Evolutionary conservation across 2,888 invertebrate species (phyloP), one percentile per base, ranked within the genome.

Genomic region (Eudasyphora cyanicolor): DNA sequence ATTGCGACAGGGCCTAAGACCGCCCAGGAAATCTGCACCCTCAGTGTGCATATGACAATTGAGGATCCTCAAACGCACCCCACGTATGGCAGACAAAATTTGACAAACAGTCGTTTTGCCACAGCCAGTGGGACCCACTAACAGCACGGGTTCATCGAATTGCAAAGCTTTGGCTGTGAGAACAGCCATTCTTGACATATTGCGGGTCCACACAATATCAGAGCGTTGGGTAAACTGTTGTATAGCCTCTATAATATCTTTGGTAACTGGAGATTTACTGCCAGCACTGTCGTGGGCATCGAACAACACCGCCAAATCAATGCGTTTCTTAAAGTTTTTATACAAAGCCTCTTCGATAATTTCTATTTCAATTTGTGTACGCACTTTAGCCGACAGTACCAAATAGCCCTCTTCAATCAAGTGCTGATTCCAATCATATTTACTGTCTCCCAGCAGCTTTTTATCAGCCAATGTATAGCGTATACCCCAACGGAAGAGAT

Each of bases 31-130:
- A 92, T 99, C 99, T 0, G 99, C 96, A 86, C 98, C 98, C 92
- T 99, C 99, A 0, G 99, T 98, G 89, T 99, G 98, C 96, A 99
- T 97, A 89, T 99, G 99, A 92, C 99, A 99, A 92, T 99, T 99
- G 1, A 99, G 95, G 49, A 97, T 95, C 76, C 95, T 93, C 49
- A 99, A 93, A 75, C 94, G 92, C 75, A 95, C 95, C 0, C 93
- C 91, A 82, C 93, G 94, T 74, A 96, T 93, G 32, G 94, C 93
- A 5, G 98, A 96, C 71, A 97, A 93, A 19, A 98, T 93, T 93
- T 99, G 98, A 88, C 98, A 98, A 4, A 99, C 94, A 0, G 98
- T 98, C 0, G 99, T 99, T 93, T 99, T 99, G 0, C 99, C 99
- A 89, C 98, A 98, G 0, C 98, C 99, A 0, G 99, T 99, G 90